Conservation (phyloP, 2,113 vertebrate species). For the Corythornis madagascariensis region DNA sequence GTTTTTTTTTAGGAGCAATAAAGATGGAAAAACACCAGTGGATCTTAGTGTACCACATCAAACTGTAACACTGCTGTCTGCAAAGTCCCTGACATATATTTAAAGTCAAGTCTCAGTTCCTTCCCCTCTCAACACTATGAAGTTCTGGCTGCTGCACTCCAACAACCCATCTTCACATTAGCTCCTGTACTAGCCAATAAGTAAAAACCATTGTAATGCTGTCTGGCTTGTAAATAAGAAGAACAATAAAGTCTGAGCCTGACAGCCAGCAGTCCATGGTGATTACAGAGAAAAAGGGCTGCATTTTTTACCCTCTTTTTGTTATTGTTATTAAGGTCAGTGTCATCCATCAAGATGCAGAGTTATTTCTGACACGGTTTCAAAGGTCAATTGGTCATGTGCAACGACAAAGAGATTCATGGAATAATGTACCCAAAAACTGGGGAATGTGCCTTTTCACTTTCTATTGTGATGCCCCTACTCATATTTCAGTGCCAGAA, state of each 20-base stretch:
- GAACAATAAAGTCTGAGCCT: conserved; percentile 50
- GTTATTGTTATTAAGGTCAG: conserved; percentile 70
- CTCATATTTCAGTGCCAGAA: conserved; percentile 49
- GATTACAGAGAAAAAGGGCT: conserved; percentile 38
- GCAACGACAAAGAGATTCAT: conserved; percentile 25
- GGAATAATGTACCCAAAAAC: conserved; percentile 57
- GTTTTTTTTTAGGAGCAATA: neutral
- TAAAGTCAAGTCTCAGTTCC: conserved; percentile 20
- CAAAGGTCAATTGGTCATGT: conserved; percentile 70
- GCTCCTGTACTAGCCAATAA: conserved; percentile 35
- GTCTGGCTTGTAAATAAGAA: conserved; percentile 71
- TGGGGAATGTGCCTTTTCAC: conserved; percentile 52
- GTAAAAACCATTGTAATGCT: conserved; percentile 70
- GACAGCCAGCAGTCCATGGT: conserved; percentile 61
- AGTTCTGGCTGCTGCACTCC: conserved; percentile 27
- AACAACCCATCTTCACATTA: conserved; percentile 6
- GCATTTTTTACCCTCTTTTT: conserved; percentile 54
- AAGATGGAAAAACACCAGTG: neutral
- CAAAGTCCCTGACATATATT: neutral
- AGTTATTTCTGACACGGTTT: conserved; percentile 67
- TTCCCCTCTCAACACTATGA: neutral
- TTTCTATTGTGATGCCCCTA: conserved; percentile 4
- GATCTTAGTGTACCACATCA: neutral
- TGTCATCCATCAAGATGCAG: conserved; percentile 64
- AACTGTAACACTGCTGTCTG: neutral